phyloP scores from a whole-genome alignment of 2,888 invertebrate genomes.

The Dendrolimus houi region DNA sequence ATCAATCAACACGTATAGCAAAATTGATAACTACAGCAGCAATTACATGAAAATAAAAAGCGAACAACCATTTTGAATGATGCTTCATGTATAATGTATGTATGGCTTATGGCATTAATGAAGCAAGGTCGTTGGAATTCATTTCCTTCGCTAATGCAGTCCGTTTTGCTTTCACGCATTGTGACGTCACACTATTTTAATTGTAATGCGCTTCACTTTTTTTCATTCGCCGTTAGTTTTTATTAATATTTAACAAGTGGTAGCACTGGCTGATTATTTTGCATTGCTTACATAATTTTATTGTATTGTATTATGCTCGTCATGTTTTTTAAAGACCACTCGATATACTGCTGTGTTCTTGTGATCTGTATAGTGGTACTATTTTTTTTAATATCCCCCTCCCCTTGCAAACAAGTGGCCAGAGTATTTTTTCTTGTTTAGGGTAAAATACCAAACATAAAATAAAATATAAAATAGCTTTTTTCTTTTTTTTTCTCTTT shows the following conservation, averaged over 20 bases:
- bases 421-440: too few relatives aligned
- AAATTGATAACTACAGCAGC: slow-evolving; percentile 8
- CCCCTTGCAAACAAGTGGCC: too few relatives aligned
- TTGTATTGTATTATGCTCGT: slow-evolving; percentile 1
- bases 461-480: too few relatives aligned
- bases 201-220: slow-evolving; percentile 16
- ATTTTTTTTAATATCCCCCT: too few relatives aligned
- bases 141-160: slow-evolving; percentile 42
- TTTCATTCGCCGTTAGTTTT: neutral
- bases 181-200: slow-evolving; percentile 20
- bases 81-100: slow-evolving; percentile 64
- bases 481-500: too few relatives aligned
- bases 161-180: slow-evolving; percentile 30
- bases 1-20: too few relatives aligned
- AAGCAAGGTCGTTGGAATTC: slow-evolving; percentile 68
- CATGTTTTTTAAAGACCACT: slow-evolving; percentile 7
- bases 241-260: slow-evolving; percentile 10
- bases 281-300: slow-evolving; percentile 10
- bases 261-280: slow-evolving; percentile 7
- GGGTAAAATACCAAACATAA: too few relatives aligned
- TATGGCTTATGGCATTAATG: slow-evolving; percentile 45
- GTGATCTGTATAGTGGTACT: too few relatives aligned
- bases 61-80: slow-evolving; percentile 30
- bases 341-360: too few relatives aligned
- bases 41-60: slow-evolving; percentile 38